Conservation (phyloP, 2,797 vertebrate genomes). For the Coregonus ussuriensis region DNA sequence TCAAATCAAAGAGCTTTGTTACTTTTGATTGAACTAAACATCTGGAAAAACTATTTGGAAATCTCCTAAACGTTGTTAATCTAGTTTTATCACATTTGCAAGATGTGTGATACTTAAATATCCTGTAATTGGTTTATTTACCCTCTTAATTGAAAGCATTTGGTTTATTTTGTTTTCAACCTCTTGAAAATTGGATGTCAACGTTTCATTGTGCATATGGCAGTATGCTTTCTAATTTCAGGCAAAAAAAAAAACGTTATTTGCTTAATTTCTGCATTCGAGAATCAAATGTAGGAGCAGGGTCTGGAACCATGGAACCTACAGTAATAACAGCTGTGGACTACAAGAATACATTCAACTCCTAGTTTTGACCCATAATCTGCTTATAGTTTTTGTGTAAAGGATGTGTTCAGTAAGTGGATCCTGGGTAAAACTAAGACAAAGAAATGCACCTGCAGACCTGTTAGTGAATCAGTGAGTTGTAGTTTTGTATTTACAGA, state of each 20-base stretch:
- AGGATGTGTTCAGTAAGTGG: constrained; percentile 7
- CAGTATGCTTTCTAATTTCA: constrained; percentile 24
- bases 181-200: constrained; percentile 4
- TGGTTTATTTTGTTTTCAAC: constrained; percentile 4
- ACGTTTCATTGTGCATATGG: constrained; percentile 10
- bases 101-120: constrained; percentile 8
- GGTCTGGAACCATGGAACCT: constrained; percentile 33
- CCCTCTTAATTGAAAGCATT: not conserved
- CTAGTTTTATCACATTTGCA: constrained; percentile 4
- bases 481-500: constrained; percentile 49
- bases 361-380: constrained; percentile 39
- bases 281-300: constrained; percentile 32
- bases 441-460: constrained; percentile 34
- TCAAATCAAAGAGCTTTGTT: constrained; percentile 31
- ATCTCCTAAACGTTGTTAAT: not conserved
- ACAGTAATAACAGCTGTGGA: constrained; percentile 35
- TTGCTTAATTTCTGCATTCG: constrained; percentile 9
- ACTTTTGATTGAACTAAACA: constrained; percentile 19
- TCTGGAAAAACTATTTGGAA: not conserved
- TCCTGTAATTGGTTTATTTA: not conserved
- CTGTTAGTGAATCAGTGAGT: constrained; percentile 58
- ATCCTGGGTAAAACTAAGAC: constrained; percentile 53
- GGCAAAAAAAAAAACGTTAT: not conserved
- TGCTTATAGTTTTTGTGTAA: not conserved
- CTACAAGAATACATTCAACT: constrained; percentile 40